Evolutionary conservation across 2,113 vertebrate genomes (phyloP), one percentile per base, ranked within the genome.

Genomic region (Fukomys damarensis): DNA sequence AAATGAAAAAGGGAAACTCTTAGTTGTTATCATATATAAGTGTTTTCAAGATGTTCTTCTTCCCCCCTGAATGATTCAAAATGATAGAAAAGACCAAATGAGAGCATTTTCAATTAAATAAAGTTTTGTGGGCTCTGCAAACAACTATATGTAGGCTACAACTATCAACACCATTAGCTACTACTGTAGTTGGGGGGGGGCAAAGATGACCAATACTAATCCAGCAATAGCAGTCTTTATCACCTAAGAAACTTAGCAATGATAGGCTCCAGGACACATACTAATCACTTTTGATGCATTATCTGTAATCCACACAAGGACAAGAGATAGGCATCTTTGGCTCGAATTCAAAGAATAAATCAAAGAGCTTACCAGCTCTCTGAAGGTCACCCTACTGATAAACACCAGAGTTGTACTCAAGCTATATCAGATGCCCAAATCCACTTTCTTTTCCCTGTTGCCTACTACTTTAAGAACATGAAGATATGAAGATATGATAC

Each of bases 1-100:
- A 86, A 82, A 72, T 79, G 58, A 82, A 94, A 95, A 96, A 92
- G 14, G 82, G 56, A 10, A 95, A 58, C 65, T 93, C 54, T 77
- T 49, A 70, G 24, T 70, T 89, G 46, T 32, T 76, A 43, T 13
- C 41, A 80, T 28, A 8, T 77, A 58, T n/a, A 84, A 81, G 32
- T 1, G 1, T 80, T 80, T 76, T 74, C 56, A 87, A 22, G 24
- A 41, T 14, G n/a, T 89, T 80, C 83, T 61, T 38, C 58, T 80
- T 16, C 12, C 12, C 38, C 22, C 24, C 22, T 38, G 1, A 84
- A 52, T 28, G 14, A 30, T 46, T 88, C 35, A 88, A 72, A 89
- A 66, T 10, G 19, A 32, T 41, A 93, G 38, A 90, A 94, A 94
- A 65, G 30, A 86, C 19, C 43, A 17, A 85, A 20, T 14, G n/a